Evolutionary conservation across 2,888 invertebrate genomes (phyloP).

Genomic region (Elegia similella): DNA sequence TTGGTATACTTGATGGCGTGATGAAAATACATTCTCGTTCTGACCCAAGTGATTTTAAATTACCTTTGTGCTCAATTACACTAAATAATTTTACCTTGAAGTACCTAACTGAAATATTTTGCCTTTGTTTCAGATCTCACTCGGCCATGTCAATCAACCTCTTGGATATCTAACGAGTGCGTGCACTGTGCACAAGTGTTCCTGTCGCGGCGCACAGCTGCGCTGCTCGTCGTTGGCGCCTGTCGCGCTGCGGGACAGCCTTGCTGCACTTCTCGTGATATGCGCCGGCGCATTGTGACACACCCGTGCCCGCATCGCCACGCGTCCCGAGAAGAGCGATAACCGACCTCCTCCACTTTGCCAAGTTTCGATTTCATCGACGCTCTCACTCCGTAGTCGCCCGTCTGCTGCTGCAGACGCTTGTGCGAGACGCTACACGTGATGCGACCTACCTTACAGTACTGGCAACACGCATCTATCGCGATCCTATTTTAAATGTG

Average conservation of each 20-base stretch:
- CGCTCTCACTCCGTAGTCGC: constrained; percentile 63
- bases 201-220: constrained; percentile 18
- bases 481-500: constrained; percentile 48
- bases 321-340: constrained; percentile 54
- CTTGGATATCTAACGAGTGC: constrained; percentile 26
- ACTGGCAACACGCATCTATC: constrained; percentile 31
- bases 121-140: constrained; percentile 40
- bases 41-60: no score
- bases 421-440: constrained; percentile 46
- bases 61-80: no score
- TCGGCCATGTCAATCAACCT: constrained; percentile 5
- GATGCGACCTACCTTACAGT: constrained; percentile 25
- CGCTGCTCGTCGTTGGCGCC: neutral
- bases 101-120: constrained; percentile 24
- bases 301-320: constrained; percentile 47
- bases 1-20: neutral
- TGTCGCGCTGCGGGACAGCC: neutral
- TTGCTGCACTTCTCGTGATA: constrained; percentile 32
- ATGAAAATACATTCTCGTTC: neutral
- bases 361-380: constrained; percentile 68
- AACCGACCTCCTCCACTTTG: constrained; percentile 60
- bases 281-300: constrained; percentile 56
- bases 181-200: constrained; percentile 12
- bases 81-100: neutral
- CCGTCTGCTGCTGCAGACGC: constrained; percentile 53